Conservation (phyloP, 2,113 vertebrate genomes). For the Leptobrachium ailaonicum region DNA sequence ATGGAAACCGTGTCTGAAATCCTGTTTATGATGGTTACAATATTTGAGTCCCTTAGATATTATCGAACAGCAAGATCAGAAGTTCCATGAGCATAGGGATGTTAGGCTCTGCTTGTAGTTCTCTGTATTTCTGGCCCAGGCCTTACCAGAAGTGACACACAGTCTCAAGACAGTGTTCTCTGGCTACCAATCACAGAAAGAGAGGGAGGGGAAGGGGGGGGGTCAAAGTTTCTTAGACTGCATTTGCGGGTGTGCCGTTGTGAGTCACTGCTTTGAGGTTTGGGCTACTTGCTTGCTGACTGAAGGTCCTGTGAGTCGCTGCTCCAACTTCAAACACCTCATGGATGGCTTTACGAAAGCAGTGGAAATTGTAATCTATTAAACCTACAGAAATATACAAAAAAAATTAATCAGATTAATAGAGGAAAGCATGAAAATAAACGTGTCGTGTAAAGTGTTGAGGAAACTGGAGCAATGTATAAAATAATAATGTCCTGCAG, state of each 20-base stretch:
- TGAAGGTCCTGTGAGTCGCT: constrained; percentile 77
- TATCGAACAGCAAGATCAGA: background rate
- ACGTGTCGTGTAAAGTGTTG: too few species aligned
- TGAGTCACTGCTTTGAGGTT: constrained; percentile 88
- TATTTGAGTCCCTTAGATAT: background rate
- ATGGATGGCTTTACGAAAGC: constrained; percentile 98
- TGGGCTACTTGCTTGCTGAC: constrained; percentile 75
- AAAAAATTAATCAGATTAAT: constrained; percentile 2
- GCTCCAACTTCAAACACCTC: constrained; percentile 97
- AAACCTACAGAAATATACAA: constrained; percentile 74
- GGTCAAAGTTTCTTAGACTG: constrained; percentile 71
- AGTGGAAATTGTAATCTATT: constrained; percentile 99
- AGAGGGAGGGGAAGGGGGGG: background rate
- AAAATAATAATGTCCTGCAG: too few species aligned
- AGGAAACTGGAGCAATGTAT: too few species aligned
- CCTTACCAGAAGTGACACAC: background rate
- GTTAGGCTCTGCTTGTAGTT: constrained; percentile 3
- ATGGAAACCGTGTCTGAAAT: too few species aligned
- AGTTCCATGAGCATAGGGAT: constrained; percentile 2
- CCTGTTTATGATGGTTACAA: background rate
- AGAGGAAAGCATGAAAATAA: too few species aligned
- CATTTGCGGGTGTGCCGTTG: constrained; percentile 90
- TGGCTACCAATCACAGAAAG: background rate
- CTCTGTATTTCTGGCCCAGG: constrained; percentile 21
- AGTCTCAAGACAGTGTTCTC: background rate